Evolutionary conservation across 2,797 vertebrate species (phyloP).

Genomic region (Cichlasoma orientale): DNA sequence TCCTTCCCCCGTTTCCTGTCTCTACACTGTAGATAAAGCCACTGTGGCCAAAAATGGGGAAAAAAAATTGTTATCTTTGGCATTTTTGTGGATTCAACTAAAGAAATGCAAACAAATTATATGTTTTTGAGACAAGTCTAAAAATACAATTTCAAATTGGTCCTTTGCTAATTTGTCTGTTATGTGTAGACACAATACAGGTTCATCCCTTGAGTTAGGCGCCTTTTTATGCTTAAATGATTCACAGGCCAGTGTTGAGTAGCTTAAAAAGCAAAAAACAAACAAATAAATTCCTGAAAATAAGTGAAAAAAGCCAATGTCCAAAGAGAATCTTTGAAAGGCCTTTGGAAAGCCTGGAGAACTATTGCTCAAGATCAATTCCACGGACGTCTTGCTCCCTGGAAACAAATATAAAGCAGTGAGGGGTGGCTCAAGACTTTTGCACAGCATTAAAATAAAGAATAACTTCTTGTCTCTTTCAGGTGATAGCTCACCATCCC

Average conservation of each 20-base stretch:
- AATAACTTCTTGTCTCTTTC: constrained; percentile 33
- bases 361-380: background rate
- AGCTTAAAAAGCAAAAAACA: background rate
- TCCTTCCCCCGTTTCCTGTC: too few relatives aligned
- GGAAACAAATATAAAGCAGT: background rate
- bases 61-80: too few relatives aligned
- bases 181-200: background rate
- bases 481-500: constrained; percentile 96
- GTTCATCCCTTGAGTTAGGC: fast-evolving
- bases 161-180: background rate
- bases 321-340: background rate
- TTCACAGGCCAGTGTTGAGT: background rate
- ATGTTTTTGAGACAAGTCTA: too few relatives aligned
- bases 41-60: too few relatives aligned
- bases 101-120: too few relatives aligned
- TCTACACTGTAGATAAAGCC: too few relatives aligned
- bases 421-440: background rate
- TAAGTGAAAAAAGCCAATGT: background rate
- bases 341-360: background rate
- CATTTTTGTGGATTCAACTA: too few relatives aligned
- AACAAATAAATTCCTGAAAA: fast-evolving
- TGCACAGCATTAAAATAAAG: background rate
- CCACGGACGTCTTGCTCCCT: background rate
- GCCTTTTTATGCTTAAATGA: background rate
- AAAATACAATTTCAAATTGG: background rate